Conservation (phyloP, 2,888 invertebrate genomes). For the Ichneumon xanthorius region DNA sequence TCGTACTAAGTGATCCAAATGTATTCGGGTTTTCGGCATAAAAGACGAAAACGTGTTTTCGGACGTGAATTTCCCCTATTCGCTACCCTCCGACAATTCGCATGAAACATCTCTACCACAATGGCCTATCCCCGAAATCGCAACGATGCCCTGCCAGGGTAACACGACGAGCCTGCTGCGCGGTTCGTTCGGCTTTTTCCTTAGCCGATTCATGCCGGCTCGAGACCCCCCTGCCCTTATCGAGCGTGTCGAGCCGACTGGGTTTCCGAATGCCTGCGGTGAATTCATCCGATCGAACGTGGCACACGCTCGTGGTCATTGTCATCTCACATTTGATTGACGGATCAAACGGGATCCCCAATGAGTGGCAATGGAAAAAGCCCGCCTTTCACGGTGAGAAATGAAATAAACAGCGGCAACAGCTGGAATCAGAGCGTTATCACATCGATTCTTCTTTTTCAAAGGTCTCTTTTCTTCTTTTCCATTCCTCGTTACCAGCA, state of each 20-base stretch:
- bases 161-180: constrained; percentile 3
- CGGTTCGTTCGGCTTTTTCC: constrained; percentile 13
- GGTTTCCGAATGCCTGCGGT: constrained; percentile 44
- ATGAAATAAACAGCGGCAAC: constrained; percentile 38
- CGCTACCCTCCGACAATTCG: constrained; percentile 1
- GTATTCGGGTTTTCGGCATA: neutral
- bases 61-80: neutral
- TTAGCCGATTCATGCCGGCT: neutral
- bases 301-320: constrained; percentile 47
- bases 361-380: constrained; percentile 6
- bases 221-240: constrained; percentile 20
- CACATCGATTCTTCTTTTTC: constrained; percentile 1
- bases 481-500: neutral
- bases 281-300: constrained; percentile 55
- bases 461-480: neutral
- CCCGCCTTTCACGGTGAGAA: constrained; percentile 22
- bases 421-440: constrained; percentile 3
- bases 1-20: constrained; percentile 37
- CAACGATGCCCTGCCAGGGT: no score
- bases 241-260: constrained; percentile 42
- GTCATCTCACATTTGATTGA: constrained; percentile 52
- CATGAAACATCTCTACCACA: neutral
- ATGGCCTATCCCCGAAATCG: constrained; percentile 1
- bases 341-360: constrained; percentile 48
- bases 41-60: neutral